Percentiles rank a stretch among this genome's conserved stretches.
Conservation (phyloP, 2,888 invertebrate genomes). For the Rotaria magnacalcarata region DNA sequence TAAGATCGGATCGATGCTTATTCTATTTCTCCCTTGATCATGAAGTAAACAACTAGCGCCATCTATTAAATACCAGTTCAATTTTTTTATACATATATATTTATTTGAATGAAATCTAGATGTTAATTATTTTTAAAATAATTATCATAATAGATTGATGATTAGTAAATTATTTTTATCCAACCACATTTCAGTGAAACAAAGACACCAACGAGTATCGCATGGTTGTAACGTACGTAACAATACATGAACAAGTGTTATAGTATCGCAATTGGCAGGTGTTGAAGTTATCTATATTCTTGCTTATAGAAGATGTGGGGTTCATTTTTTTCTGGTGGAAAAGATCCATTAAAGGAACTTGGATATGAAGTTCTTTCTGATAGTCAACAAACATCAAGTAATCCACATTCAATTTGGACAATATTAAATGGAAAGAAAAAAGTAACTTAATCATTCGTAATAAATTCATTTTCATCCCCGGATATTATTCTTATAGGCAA, state of each 20-base stretch:
- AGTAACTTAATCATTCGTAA: neutral
- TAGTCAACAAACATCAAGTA: neutral
- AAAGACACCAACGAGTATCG: neutral
- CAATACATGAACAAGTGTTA: neutral
- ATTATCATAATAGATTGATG: too few species aligned
- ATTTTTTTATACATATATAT: neutral
- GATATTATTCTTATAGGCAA: neutral
- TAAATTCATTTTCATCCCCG: neutral
- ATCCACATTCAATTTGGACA: slow-evolving; percentile 9
- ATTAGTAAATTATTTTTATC: neutral
- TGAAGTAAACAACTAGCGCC: neutral
- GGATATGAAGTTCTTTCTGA: neutral
- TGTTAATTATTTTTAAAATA: neutral
- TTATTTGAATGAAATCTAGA: neutral
- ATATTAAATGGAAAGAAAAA: slow-evolving; percentile 17
- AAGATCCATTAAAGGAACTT: slow-evolving; percentile 32
- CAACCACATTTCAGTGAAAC: neutral
- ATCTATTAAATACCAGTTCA: neutral
- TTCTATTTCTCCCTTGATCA: too few species aligned
- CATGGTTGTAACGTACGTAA: neutral
- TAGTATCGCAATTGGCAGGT: neutral
- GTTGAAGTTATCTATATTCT: neutral
- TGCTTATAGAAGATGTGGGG: neutral
- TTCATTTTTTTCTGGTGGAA: slow-evolving; percentile 19
- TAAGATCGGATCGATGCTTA: too few species aligned